Base-by-base conservation (phyloP, 1,140 invertebrate genomes). In the Myzus persicae region DNA sequence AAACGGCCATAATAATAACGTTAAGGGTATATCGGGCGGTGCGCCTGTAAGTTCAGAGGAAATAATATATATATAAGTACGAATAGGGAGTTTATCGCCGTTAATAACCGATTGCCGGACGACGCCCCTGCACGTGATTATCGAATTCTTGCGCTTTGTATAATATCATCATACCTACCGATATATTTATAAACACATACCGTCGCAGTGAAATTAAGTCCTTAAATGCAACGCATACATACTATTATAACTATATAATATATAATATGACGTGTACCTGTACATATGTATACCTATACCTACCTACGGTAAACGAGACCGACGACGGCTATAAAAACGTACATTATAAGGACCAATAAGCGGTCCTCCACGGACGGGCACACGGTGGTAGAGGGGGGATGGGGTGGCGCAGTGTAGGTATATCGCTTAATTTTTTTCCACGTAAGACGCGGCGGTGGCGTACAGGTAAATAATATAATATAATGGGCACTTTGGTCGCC, bases 401-500 rank as follows among this genome's bases (percentile, higher is more conserved):
- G 42, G 24, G 38, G 24, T 38, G 82, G 42, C 38, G 14, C 36
- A 8, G 18, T 40, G 38, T 40, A 40, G 40, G 46, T 89, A 51
- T 36, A 89, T 89, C n/a, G 18, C 46, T 89, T 51, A 89, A 51
- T 89, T 89, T 42, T 40, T 82, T 84, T 81, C 36, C 36, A 81
- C 18, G 76, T 81, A 67, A 67, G 59, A 67, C 59, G 59, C 31
- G 59, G 59, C 31, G n/a, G n/a, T n/a, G n/a, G n/a, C n/a, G n/a
- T n/a, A 81, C 36, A 81, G 76, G 20, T 76, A 82, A 36, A 82
- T 38, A 81, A 59, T 36, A 24, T 24, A 59, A 67, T 67, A 51
- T 48, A 89, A 89, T 36, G 20, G n/a, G 87, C 46, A 89, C 87
- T 89, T 24, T 38, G 46, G n/a, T 89, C 87, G 87, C 46, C 87